These are phyloP conservation scores for Myodes glareolus DNA, from an alignment of 2,113 vertebrate genomes.

Conservation along the genomic window DNA sequence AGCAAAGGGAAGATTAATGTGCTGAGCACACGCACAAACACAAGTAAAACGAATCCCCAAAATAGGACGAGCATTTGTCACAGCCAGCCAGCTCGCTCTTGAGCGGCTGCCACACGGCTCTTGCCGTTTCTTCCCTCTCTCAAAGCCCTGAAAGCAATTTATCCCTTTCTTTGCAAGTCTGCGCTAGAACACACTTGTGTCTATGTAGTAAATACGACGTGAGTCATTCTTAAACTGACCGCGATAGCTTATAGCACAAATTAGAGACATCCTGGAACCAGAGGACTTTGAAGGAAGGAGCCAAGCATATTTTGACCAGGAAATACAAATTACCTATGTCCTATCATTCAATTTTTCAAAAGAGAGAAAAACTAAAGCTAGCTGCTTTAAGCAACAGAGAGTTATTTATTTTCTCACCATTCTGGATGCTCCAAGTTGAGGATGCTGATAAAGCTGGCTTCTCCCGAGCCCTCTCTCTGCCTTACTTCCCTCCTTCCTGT, in stretches of 20 bases:
- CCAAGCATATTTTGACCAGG: neutral
- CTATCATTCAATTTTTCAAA: neutral
- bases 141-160: neutral
- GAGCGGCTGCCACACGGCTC: neutral
- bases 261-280: neutral
- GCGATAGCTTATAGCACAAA: neutral
- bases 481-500: neutral
- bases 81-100: neutral
- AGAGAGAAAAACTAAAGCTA: neutral
- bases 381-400: neutral
- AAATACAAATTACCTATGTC: neutral
- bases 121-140: neutral
- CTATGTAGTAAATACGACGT: neutral
- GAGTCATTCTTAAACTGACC: neutral
- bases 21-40: neutral
- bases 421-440: neutral
- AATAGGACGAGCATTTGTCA: neutral
- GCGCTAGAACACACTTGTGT: neutral
- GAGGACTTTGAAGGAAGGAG: neutral
- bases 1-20: constrained; percentile 13
- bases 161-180: neutral
- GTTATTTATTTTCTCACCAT: neutral
- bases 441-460: neutral
- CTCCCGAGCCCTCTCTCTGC: neutral
- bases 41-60: neutral